Base-by-base conservation (phyloP, 2,797 vertebrate species). In the Clarias fuscus region DNA sequence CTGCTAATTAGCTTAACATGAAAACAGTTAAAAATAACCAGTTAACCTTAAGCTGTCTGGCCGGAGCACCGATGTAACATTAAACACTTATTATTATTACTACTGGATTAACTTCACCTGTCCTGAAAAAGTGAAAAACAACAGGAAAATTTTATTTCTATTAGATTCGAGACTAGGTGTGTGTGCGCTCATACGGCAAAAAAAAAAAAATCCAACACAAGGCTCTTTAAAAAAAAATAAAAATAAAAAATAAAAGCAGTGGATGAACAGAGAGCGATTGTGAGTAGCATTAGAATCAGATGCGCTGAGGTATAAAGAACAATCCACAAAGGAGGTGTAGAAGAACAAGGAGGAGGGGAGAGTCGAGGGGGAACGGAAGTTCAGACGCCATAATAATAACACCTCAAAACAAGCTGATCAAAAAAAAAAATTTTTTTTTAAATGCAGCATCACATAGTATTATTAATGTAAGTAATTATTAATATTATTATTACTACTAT, bases 201-300 rank as follows among this genome's bases (percentile, higher is more conserved):
- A 33, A 33, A 2, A 2, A 24, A 14, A 27, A n/a, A 24, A 30
- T 1, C 7, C 43, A 43, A 7, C 43, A 40, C 37, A 5, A 43
- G 33, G 40, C 37, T 72, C 71, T 72, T 72, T 75, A 48, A 33
- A 59, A 77, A 20, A 20, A 4, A 59, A 30, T 30, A n/a, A n/a
- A n/a, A n/a, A n/a, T n/a, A n/a, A n/a, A n/a, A n/a, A n/a, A n/a
- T n/a, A 33, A 33, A 33, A 33, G 33, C 33, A 33, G 5, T 0
- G 43, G 43, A 43, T 43, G 43, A 20, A 56, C 18, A 3, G 11
- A 53, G 0, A 1, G n/a, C 3, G 1, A 4, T 24, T 22, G 77
- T 79, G 33, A 82, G 70, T 82, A 68, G 40, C 80, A 82, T 82
- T 53, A 53, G 17, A 70, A 82, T 56, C 64, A 30, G 43, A 68